Conservation (phyloP, 2,888 invertebrate genomes). For the Drosophila borealis region DNA sequence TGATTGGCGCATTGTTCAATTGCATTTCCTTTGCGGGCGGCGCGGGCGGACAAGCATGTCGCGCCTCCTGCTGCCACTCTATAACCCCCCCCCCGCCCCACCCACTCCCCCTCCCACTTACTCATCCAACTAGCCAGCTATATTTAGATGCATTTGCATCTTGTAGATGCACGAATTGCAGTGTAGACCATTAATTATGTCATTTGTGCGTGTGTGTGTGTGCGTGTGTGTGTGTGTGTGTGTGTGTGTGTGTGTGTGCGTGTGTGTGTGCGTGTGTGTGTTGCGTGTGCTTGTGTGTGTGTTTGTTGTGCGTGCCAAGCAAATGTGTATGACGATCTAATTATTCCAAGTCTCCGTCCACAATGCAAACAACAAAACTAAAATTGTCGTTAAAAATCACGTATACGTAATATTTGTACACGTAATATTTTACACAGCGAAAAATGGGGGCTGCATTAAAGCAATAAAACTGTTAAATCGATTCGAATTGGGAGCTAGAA, state of each 20-base stretch:
- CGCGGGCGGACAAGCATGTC: neutral
- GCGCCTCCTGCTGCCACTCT: neutral
- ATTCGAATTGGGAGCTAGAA: no score
- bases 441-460: no score
- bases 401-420: conserved; percentile 22
- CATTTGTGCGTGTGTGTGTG: neutral
- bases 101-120: neutral
- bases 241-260: neutral
- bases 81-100: no score
- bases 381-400: neutral
- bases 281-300: no score
- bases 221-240: neutral
- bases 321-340: conserved; percentile 13
- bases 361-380: neutral
- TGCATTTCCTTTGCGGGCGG: conserved; percentile 40
- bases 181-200: conserved; percentile 22
- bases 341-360: neutral
- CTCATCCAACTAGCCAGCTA: neutral
- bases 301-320: neutral
- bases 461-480: no score
- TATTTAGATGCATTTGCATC: conserved; percentile 33
- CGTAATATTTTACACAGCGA: no score
- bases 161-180: conserved; percentile 19
- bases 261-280: conserved; percentile 2
- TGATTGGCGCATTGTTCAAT: conserved; percentile 66